Evolutionary conservation across 2,113 vertebrate species (phyloP).

Genomic region (Ploceus nigricollis): DNA sequence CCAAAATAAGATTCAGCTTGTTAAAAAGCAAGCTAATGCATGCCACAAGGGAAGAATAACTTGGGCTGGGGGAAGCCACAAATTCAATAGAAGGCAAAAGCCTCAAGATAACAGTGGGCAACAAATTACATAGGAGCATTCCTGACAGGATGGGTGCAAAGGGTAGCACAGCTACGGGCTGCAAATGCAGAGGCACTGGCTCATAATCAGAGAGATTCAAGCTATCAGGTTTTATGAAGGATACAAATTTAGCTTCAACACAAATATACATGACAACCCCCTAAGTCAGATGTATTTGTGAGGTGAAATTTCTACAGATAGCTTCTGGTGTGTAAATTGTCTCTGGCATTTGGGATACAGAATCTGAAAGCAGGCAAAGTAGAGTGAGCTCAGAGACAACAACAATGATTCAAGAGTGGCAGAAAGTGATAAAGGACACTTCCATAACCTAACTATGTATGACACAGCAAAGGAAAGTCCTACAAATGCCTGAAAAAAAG

Average conservation of each 20-base stretch:
- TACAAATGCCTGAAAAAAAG: not conserved
- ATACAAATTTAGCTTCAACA: not conserved
- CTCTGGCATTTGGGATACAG: not conserved
- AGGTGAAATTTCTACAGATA: not conserved
- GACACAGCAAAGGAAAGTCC: not conserved
- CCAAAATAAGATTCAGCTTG: slow-evolving; percentile 40
- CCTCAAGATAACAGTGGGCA: not conserved
- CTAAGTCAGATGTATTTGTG: not conserved
- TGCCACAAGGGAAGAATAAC: slow-evolving; percentile 29
- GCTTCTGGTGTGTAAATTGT: not conserved
- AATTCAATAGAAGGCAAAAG: slow-evolving; percentile 26
- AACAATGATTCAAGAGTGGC: not conserved
- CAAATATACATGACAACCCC: not conserved
- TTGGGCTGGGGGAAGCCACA: slow-evolving; percentile 1
- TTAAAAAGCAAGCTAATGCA: slow-evolving; percentile 23
- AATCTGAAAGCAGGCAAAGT: not conserved
- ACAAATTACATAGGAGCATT: not conserved
- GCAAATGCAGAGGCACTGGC: not conserved
- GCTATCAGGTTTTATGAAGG: not conserved
- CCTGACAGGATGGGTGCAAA: not conserved
- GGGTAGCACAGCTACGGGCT: not conserved
- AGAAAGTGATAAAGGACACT: not conserved
- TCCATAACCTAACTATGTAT: not conserved
- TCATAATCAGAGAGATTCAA: not conserved
- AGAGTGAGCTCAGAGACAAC: not conserved